Percentiles rank a stretch among this genome's conserved stretches.
Conservation (phyloP, 2,113 vertebrate genomes). For the Poeciliopsis retropinna region DNA sequence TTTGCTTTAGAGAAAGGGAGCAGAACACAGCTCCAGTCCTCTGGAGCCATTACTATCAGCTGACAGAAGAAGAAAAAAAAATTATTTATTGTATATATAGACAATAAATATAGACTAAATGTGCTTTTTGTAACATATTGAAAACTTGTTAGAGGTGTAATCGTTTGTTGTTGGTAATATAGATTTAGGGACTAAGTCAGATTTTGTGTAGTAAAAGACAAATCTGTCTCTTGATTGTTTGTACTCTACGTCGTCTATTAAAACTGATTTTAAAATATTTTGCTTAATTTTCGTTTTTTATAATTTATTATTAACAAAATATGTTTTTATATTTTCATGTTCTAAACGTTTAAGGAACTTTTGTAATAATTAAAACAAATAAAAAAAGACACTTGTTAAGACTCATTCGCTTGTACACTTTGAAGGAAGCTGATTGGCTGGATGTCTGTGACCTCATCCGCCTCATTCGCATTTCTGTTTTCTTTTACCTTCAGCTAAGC, state of each 20-base stretch:
- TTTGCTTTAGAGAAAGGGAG: background rate
- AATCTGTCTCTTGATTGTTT: background rate
- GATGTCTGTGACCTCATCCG: slow-evolving; percentile 16
- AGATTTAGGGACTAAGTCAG: background rate
- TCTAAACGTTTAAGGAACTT: background rate
- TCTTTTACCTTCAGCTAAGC: slow-evolving; percentile 22
- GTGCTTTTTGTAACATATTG: background rate
- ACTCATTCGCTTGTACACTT: background rate
- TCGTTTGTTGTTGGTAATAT: background rate
- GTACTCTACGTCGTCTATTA: background rate
- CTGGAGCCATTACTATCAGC: background rate
- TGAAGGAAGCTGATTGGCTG: background rate
- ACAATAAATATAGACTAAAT: background rate
- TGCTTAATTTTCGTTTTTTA: background rate
- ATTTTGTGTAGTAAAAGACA: background rate
- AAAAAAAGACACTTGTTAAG: background rate
- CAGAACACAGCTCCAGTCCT: background rate
- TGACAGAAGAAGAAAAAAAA: background rate
- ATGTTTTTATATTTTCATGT: background rate
- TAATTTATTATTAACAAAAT: background rate
- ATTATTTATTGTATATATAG: background rate
- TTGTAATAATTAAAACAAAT: too few species aligned
- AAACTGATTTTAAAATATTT: background rate
- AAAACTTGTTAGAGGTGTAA: background rate
- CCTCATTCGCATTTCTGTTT: slow-evolving; percentile 15